phyloP scores from a whole-genome alignment of 64 coral and sea anemone species.

The Trachythela sp. region DNA sequence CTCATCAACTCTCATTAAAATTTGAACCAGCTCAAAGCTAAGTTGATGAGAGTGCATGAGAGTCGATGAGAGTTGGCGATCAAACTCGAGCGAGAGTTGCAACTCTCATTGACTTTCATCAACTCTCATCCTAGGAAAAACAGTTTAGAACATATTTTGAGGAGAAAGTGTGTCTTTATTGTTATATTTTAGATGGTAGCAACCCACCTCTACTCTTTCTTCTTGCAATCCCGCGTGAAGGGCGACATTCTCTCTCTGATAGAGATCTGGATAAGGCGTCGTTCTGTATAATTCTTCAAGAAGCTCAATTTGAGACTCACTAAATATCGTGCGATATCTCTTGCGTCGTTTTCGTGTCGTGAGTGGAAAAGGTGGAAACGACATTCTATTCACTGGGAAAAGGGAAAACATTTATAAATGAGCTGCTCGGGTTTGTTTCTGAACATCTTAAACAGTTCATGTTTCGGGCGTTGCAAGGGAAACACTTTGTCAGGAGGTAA shows the following conservation, averaged over 20 bases:
- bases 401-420: not conserved
- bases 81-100: no score
- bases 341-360: slow-evolving; percentile 9
- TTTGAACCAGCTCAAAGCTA: no score
- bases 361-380: not conserved
- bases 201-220: not conserved
- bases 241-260: slow-evolving; percentile 7
- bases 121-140: no score
- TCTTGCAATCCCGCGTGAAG: slow-evolving; percentile 1
- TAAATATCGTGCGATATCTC: slow-evolving; percentile 7
- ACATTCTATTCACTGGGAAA: not conserved
- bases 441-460: not conserved
- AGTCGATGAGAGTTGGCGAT: no score
- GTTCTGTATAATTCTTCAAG: not conserved
- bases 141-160: not conserved
- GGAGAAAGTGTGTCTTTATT: not conserved
- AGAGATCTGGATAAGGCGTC: not conserved
- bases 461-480: no score
- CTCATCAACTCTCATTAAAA: no score
- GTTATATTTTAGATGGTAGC: no score
- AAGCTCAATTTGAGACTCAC: not conserved
- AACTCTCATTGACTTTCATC: no score
- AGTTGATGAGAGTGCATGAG: no score
- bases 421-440: not conserved
- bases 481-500: no score